Evolutionary conservation across 2,888 invertebrate species (phyloP), one percentile per base, ranked within the genome.

Genomic region (Pollenia amentaria): DNA sequence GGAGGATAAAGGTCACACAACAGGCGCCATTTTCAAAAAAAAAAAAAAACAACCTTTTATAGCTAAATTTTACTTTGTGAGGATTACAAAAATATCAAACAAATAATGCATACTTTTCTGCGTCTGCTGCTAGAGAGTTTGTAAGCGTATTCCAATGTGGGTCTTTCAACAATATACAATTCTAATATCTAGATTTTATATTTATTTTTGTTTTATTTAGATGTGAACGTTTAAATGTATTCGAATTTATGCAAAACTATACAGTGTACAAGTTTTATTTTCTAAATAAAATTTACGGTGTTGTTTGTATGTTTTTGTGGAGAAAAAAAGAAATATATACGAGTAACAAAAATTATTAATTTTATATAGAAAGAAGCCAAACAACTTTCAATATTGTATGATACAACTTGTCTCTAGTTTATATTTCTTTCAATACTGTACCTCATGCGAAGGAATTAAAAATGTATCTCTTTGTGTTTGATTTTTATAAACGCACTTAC

Each of bases 351-450:
- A 44, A 69, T 46, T 51, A 12, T 11, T 57, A 51, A 29, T 44
- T 42, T 16, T 51, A 51, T 42, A 70, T 48, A 78, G 38, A 38
- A 69, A 42, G 53, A 18, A 6, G 6, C 0, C 3, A 29, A 51
- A 60, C 62, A 75, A 75, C 75, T 75, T 79, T 75, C 73, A 70
- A 79, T 84, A 79, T 40, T 62, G 70, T 46, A 46, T 75, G 79
- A 75, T 69, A 79, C 69, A 18, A 64, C 53, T 69, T 21, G 46
- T 73, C 65, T 60, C 53, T 48, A 67, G 57, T 69, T 42, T 44
- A 11, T 44, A 51, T 48, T 29, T 48, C 10, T 57, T 73, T 67
- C n/a, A 42, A 40, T 70, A 29, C 18, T 51, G 8, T 48, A 40
- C 40, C 40, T 75, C n/a, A 65, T 53, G 16, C 14, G 18, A 62